Evolutionary conservation across 2,797 vertebrate genomes (phyloP).

Genomic region (Paramormyrops hopkinsi): DNA sequence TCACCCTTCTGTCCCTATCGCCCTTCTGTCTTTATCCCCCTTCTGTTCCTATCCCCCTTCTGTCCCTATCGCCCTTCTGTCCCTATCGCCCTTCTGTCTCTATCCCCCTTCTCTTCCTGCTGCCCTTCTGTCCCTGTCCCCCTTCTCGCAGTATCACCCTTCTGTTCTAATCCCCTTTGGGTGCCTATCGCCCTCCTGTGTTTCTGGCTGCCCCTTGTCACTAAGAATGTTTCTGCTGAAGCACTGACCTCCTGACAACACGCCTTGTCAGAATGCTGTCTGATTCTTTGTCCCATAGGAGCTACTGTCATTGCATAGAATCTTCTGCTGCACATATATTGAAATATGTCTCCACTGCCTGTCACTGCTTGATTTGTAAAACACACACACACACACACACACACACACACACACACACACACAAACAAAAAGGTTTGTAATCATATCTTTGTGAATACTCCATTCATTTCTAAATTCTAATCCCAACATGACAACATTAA

Average conservation of each 20-base stretch:
- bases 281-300: constrained; percentile 28
- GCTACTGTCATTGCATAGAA: constrained; percentile 18
- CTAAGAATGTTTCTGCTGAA: constrained; percentile 14
- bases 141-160: not conserved
- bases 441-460: not conserved
- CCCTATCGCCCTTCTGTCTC: not conserved
- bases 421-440: not conserved
- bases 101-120: not conserved
- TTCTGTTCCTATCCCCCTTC: not conserved
- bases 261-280: constrained; percentile 21
- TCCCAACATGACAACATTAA: not conserved
- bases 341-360: constrained; percentile 1
- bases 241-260: constrained; percentile 27
- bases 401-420: not conserved
- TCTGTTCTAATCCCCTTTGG: not conserved
- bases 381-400: not conserved
- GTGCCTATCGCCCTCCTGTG: not conserved
- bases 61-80: not conserved
- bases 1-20: not conserved
- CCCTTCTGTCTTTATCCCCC: not conserved
- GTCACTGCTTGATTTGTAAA: constrained; percentile 6
- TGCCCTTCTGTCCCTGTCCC: not conserved
- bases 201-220: not conserved
- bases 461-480: not conserved
- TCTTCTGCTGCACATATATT: constrained; percentile 1